Percentiles rank a stretch among this genome's conserved stretches.
Evolutionary conservation across 2,113 vertebrate species (phyloP).

Genomic region (Hippocampus zosterae): DNA sequence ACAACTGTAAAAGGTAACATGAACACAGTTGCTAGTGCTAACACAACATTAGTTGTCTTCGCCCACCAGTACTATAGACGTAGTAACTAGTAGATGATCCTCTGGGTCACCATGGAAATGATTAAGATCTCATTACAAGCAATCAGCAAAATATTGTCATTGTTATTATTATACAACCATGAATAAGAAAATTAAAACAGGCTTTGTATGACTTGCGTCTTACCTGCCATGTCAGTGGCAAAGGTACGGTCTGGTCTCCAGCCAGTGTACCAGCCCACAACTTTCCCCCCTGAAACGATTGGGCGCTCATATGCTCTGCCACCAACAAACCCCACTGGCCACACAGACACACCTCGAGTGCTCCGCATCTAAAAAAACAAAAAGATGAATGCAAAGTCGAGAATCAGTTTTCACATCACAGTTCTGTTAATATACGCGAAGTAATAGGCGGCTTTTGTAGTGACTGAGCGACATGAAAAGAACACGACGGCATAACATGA

Average conservation of each 20-base stretch:
- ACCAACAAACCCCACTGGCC: conserved; percentile 94
- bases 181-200: too few species aligned
- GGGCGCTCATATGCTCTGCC: conserved; percentile 93
- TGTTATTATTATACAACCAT: too few species aligned
- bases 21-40: background rate
- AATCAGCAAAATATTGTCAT: background rate
- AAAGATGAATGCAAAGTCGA: background rate
- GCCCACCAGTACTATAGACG: background rate
- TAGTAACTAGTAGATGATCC: too few species aligned
- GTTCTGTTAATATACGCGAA: background rate
- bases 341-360: conserved; percentile 88
- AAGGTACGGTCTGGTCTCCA: conserved; percentile 96
- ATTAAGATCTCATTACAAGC: background rate
- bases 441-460: too few species aligned
- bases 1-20: background rate
- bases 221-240: conserved; percentile 98
- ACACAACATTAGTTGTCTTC: background rate
- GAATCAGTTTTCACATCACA: background rate
- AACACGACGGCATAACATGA: background rate
- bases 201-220: conserved; percentile 11
- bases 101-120: background rate
- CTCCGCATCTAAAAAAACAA: conserved; percentile 83
- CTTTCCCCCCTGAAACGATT: conserved; percentile 86
- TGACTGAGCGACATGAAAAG: background rate
- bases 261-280: conserved; percentile 97